A percentile compares a stretch with the other conserved stretches of the same genome.
These are phyloP conservation scores for Hylomyscus alleni DNA, from an alignment of 2,797 vertebrate species.

Conservation along the genomic window DNA sequence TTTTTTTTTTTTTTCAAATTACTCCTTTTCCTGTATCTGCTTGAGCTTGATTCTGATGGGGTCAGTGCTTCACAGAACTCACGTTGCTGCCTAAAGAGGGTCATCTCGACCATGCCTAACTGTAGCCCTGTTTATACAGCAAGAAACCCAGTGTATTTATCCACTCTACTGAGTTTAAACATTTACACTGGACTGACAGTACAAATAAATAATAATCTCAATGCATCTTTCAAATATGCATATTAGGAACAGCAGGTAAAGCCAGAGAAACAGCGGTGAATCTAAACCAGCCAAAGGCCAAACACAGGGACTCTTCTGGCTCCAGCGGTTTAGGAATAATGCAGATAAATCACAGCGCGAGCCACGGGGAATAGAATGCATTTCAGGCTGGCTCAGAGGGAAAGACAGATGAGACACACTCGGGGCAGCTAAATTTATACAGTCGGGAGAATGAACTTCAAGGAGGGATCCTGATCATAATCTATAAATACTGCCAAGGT, in stretches of 20 bases:
- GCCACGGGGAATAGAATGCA: conserved; percentile 71
- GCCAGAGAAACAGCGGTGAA: conserved; percentile 54
- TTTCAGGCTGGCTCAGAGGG: conserved; percentile 64
- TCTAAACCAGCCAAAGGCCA: conserved; percentile 64
- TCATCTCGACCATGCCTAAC: not conserved
- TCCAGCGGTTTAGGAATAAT: conserved; percentile 67
- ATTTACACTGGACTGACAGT: conserved; percentile 1
- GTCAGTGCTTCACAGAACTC: conserved; percentile 55
- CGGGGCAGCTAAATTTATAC: conserved; percentile 76
- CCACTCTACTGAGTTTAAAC: conserved; percentile 30
- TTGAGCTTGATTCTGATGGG: conserved; percentile 28
- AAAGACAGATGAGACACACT: conserved; percentile 78
- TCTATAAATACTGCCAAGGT: conserved; percentile 83
- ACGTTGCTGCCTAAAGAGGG: not conserved
- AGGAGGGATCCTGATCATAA: conserved; percentile 77
- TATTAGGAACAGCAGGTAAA: conserved; percentile 45
- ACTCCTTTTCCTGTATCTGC: not conserved
- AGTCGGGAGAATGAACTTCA: conserved; percentile 73
- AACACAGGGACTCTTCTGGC: conserved; percentile 54
- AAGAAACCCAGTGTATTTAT: conserved; percentile 5
- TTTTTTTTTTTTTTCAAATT: conserved; percentile 4
- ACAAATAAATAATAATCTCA: conserved; percentile 66
- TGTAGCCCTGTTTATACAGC: not conserved
- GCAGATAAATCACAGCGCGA: conserved; percentile 77
- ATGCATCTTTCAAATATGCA: conserved; percentile 52